A percentile compares a stretch with the other conserved stretches of the same genome.
phyloP scores from a whole-genome alignment of 2,888 invertebrate genomes.

The Hofmannophila pseudospretella region DNA sequence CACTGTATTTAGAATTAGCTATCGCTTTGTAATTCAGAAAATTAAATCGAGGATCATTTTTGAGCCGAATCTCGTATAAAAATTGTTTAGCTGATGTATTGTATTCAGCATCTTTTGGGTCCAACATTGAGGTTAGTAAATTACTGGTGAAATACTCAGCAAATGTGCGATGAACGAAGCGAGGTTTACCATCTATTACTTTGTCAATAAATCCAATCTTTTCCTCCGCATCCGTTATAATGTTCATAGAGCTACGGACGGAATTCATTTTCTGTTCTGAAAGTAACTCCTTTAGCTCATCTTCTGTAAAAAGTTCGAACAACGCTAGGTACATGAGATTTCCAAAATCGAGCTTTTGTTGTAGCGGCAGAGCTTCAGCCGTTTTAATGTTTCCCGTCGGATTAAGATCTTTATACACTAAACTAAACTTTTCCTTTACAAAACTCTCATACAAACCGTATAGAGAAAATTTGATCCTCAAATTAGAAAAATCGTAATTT shows the following conservation, averaged over 20 bases:
- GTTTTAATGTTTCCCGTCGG: neutral
- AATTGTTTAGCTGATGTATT: neutral
- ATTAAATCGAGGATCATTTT: neutral
- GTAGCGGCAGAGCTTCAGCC: neutral
- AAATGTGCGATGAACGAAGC: neutral
- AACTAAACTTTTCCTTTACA: neutral
- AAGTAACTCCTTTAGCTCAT: neutral
- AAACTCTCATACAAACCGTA: neutral
- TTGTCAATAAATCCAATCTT: neutral
- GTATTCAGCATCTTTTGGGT: neutral
- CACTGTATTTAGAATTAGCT: neutral
- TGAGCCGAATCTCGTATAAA: neutral
- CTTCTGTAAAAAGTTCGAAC: neutral
- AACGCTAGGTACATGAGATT: neutral
- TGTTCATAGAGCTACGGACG: neutral
- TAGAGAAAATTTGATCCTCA: neutral
- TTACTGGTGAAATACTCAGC: neutral
- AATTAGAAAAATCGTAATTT: neutral
- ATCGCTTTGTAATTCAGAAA: neutral
- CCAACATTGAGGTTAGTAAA: neutral
- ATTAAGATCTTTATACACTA: neutral
- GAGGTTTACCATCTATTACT: neutral
- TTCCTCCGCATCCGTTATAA: neutral
- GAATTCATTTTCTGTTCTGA: neutral
- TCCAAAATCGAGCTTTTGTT: neutral